Conservation (phyloP, 2,888 invertebrate species). For the Tipula lateralis region DNA sequence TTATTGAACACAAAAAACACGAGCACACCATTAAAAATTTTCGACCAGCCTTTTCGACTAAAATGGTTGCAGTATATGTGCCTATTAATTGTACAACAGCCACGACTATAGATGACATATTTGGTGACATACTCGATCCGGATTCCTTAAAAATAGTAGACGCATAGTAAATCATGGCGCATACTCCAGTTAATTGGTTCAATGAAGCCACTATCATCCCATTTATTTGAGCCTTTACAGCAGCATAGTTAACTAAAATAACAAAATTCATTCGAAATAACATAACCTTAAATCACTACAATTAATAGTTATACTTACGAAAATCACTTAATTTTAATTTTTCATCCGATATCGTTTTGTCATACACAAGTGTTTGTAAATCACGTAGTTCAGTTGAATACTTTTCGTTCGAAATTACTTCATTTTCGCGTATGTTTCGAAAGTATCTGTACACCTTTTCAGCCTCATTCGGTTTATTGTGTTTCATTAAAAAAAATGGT, state of each 20-base stretch:
- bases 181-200: constrained; percentile 46
- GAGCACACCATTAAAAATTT: constrained; percentile 38
- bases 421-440: neutral
- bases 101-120: constrained; percentile 44
- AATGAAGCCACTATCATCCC: constrained; percentile 42
- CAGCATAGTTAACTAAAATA: neutral
- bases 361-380: neutral
- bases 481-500: neutral
- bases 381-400: neutral
- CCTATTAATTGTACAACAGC: constrained; percentile 46
- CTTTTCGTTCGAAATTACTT: neutral
- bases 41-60: constrained; percentile 46
- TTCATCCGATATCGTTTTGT: neutral
- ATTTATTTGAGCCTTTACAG: constrained; percentile 39
- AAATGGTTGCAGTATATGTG: constrained; percentile 42
- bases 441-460: neutral
- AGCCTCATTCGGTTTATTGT: neutral
- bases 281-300: neutral
- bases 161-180: constrained; percentile 46
- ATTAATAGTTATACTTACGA: neutral
- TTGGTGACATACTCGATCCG: constrained; percentile 44
- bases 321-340: neutral
- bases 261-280: neutral
- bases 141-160: constrained; percentile 44
- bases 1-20: constrained; percentile 31